A percentile compares a stretch with the other conserved stretches of the same genome.
These are phyloP conservation scores for Salvelinus alpinus DNA, from an alignment of 2,113 vertebrate species.

Conservation along the genomic window DNA sequence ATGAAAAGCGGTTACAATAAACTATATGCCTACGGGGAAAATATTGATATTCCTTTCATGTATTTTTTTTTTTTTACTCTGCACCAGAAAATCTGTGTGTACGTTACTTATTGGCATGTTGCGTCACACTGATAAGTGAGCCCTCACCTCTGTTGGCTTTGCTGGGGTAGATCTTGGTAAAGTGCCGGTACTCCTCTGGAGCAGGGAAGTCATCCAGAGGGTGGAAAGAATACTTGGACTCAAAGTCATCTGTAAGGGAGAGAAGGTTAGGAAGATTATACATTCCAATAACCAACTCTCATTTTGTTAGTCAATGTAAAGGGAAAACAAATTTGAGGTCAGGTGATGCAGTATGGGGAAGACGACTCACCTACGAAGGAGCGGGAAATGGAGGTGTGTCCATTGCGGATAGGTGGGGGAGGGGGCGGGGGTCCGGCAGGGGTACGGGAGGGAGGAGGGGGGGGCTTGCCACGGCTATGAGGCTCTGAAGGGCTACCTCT, in stretches of 20 bases:
- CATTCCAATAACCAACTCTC: too few species aligned
- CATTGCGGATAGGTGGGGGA: slow-evolving; percentile 86
- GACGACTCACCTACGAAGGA: slow-evolving; percentile 87
- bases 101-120: too few species aligned
- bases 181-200: slow-evolving; percentile 90
- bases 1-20: too few species aligned
- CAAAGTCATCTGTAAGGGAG: slow-evolving; percentile 42
- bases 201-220: slow-evolving; percentile 93
- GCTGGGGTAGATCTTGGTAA: slow-evolving; percentile 94
- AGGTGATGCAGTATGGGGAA: not conserved
- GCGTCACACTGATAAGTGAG: not conserved
- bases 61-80: too few species aligned
- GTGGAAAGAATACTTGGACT: slow-evolving; percentile 96
- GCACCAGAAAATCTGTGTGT: too few species aligned
- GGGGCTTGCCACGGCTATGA: slow-evolving; percentile 83
- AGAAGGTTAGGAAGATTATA: not conserved
- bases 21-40: not conserved
- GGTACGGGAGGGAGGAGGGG: slow-evolving; percentile 80
- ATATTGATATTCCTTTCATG: too few species aligned
- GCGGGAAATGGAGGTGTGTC: slow-evolving; percentile 81
- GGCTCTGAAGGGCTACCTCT: slow-evolving; percentile 78
- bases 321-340: slow-evolving; percentile 14
- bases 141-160: slow-evolving; percentile 87
- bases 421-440: slow-evolving; percentile 84
- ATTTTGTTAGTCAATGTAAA: not conserved